Evolutionary conservation across 2,797 vertebrate species (phyloP).

Genomic region (Sebastes iracundus): DNA sequence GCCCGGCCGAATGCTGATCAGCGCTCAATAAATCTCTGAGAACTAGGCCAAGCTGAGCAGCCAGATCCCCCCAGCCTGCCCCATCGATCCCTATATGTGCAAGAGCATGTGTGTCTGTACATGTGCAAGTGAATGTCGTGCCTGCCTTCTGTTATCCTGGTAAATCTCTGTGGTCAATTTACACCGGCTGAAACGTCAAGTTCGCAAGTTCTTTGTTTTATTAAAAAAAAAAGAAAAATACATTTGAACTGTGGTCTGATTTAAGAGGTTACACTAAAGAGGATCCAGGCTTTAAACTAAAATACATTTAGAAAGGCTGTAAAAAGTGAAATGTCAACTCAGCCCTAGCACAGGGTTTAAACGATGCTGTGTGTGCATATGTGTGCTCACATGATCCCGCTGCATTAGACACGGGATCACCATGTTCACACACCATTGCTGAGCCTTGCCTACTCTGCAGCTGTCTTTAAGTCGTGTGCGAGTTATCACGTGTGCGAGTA

Average conservation of each 20-base stretch:
- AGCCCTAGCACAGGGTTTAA: slow-evolving; percentile 13
- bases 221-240: neutral
- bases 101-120: slow-evolving; percentile 29
- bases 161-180: slow-evolving; percentile 45
- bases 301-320: slow-evolving; percentile 2
- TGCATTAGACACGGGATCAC: slow-evolving; percentile 41
- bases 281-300: neutral
- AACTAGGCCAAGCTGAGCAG: slow-evolving; percentile 76
- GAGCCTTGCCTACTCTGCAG: slow-evolving; percentile 18
- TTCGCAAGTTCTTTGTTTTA: neutral
- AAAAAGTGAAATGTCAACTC: slow-evolving; percentile 2
- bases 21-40: slow-evolving; percentile 79
- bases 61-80: slow-evolving; percentile 56
- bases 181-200: neutral
- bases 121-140: slow-evolving; percentile 16
- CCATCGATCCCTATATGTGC: slow-evolving; percentile 63
- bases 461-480: slow-evolving; percentile 3
- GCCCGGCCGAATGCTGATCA: slow-evolving; percentile 75
- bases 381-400: slow-evolving; percentile 36
- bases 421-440: slow-evolving; percentile 31
- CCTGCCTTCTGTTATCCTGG: slow-evolving; percentile 33
- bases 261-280: neutral
- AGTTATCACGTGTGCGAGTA: neutral
- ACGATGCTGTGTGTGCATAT: slow-evolving; percentile 1
- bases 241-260: neutral